Evolutionary conservation across 2,113 vertebrate species (phyloP).

Genomic region (Cheirogaleus medius): DNA sequence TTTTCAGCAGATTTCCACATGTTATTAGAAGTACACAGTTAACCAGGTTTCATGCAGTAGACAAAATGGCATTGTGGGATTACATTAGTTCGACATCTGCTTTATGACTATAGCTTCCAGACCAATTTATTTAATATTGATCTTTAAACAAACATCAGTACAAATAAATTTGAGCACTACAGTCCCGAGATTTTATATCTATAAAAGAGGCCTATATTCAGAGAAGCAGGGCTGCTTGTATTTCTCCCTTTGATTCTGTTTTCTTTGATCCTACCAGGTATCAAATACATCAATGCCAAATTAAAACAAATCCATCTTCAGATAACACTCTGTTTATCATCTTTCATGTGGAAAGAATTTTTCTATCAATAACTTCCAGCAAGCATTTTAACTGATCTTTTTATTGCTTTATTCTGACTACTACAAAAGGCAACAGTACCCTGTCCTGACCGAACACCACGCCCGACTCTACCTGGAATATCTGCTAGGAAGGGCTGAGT

Average conservation of each 20-base stretch:
- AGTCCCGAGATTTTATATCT: constrained; percentile 88
- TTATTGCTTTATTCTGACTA: constrained; percentile 81
- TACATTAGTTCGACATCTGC: constrained; percentile 92
- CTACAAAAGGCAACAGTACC: constrained; percentile 77
- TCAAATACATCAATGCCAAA: constrained; percentile 90
- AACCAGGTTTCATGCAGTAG: constrained; percentile 91
- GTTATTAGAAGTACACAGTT: constrained; percentile 88
- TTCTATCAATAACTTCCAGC: constrained; percentile 89
- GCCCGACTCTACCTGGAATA: constrained; percentile 8
- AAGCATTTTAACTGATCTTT: constrained; percentile 86
- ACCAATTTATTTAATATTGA: constrained; percentile 95
- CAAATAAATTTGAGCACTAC: constrained; percentile 91
- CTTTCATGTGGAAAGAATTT: constrained; percentile 86
- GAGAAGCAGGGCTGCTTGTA: constrained; percentile 85
- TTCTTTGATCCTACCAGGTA: constrained; percentile 90
- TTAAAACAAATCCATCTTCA: constrained; percentile 90
- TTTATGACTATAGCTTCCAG: constrained; percentile 93
- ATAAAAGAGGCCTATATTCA: constrained; percentile 87
- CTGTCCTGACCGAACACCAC: constrained; percentile 59
- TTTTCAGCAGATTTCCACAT: constrained; percentile 84
- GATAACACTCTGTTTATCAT: constrained; percentile 87
- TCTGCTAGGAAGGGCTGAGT: constrained; percentile 47
- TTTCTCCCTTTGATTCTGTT: constrained; percentile 89
- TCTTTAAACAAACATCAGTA: constrained; percentile 94
- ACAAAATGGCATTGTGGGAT: constrained; percentile 93